Evolutionary conservation across 2,113 vertebrate species (phyloP).

Genomic region (Calonectris borealis): DNA sequence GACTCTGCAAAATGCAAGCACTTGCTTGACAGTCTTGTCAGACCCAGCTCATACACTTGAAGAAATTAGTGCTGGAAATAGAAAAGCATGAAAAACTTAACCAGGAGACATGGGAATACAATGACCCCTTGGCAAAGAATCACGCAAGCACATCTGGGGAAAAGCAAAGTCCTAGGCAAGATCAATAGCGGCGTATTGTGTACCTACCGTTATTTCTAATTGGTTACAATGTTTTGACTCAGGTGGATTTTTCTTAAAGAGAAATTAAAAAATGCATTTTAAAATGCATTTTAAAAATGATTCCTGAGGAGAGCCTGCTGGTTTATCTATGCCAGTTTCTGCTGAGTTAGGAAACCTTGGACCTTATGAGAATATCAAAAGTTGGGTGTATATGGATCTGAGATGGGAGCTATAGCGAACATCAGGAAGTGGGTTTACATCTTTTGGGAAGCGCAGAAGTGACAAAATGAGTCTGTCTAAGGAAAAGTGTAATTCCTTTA

Average conservation of each 20-base stretch:
- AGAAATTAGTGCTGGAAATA: neutral
- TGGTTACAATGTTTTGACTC: neutral
- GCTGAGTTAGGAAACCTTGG: slow-evolving; percentile 1
- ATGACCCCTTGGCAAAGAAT: neutral
- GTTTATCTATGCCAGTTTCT: neutral
- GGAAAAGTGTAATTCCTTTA: neutral
- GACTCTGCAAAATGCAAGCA: neutral
- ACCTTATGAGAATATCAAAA: slow-evolving; percentile 10
- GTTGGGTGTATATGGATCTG: neutral
- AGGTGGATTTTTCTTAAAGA: neutral
- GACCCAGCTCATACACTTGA: neutral
- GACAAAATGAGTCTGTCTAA: neutral
- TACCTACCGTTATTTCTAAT: neutral
- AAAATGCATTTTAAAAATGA: neutral
- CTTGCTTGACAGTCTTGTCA: neutral
- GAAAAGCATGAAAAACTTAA: neutral
- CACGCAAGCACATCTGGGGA: neutral
- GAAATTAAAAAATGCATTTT: neutral
- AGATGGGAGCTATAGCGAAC: slow-evolving; percentile 2
- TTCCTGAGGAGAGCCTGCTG: neutral
- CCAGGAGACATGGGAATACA: neutral
- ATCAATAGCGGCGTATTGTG: neutral
- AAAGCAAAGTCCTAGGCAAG: neutral
- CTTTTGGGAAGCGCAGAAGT: neutral
- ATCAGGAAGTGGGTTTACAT: slow-evolving; percentile 11